These are phyloP conservation scores for Yponomeuta sedellus DNA, from an alignment of 2,888 invertebrate species.

Conservation along the genomic window DNA sequence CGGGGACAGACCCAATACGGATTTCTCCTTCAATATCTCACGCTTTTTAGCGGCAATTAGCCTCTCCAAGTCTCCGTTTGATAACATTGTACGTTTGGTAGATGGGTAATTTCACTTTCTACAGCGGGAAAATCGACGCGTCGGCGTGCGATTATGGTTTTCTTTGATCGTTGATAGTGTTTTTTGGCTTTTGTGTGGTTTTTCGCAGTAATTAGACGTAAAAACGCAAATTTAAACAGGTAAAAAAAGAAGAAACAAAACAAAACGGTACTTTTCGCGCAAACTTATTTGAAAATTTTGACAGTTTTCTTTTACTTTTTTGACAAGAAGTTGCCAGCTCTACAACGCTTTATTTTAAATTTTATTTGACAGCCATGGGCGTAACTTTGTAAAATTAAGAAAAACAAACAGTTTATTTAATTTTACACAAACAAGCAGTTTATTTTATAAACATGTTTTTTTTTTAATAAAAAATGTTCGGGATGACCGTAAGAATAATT, in stretches of 20 bases:
- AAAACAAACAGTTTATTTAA: too few species aligned
- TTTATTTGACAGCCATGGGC: not conserved
- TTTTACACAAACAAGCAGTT: too few species aligned
- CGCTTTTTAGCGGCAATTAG: slow-evolving; percentile 62
- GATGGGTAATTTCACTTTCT: slow-evolving; percentile 15
- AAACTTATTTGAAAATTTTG: slow-evolving; percentile 8
- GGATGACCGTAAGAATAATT: too few species aligned
- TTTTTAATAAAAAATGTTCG: too few species aligned
- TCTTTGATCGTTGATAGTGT: not conserved
- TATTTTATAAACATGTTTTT: too few species aligned
- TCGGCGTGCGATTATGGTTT: not conserved
- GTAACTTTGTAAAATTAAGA: too few species aligned
- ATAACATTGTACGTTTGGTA: slow-evolving; percentile 40
- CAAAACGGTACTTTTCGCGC: not conserved
- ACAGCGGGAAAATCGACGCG: slow-evolving; percentile 4
- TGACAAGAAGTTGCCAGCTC: not conserved
- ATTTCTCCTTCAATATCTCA: slow-evolving; percentile 65
- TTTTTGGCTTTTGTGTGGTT: not conserved
- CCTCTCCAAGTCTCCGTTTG: slow-evolving; percentile 56
- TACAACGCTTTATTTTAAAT: not conserved
- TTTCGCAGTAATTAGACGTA: not conserved
- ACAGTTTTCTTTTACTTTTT: slow-evolving; percentile 11
- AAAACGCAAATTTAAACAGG: too few species aligned
- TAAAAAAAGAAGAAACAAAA: not conserved
- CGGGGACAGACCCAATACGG: slow-evolving; percentile 39